Base-by-base conservation (phyloP, 2,113 vertebrate species). In the Cacatua alba region DNA sequence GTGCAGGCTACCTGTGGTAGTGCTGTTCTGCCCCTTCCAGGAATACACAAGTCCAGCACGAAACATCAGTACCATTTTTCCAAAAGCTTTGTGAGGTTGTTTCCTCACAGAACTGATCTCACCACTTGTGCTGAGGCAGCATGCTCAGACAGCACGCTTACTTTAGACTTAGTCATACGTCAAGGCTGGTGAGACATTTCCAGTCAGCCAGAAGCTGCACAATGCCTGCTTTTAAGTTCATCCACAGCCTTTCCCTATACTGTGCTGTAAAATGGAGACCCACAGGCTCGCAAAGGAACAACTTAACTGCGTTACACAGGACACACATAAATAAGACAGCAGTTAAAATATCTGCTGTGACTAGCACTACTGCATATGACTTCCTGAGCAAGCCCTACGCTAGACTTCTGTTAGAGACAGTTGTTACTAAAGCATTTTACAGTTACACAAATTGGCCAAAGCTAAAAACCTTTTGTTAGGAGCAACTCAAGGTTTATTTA, bases 41-140 rank as follows among this genome's bases (percentile, higher is more conserved):
- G n/a, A 71, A 29, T 11, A n/a, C 0, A 6, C 12, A 63, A 39
- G 24, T 44, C 4, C 43, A 39, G 46, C 37, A 26, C 21, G 26
- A 64, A 68, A 82, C 33, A 52, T 11, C 18, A 49, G 9, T 31
- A 67, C 28, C 6, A 1, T 62, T 28, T 68, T 62, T 43, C 37
- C 21, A 44, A 49, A 51, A 69, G 31, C 49, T 83, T 25, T 10
- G 1, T 1, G 11, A 37, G 59, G 2, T 41, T 21, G 3, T 24
- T 82, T 55, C 13, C 70, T 57, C 0, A 1, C 0, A 35, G 59
- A 11, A 2, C 4, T 8, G 24, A 37, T 24, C 11, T 20, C 0
- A 75, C 35, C 39, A 15, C 48, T 37, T 11, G 11, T 37, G 23
- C 13, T 68, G 4, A 4, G 9, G 5, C 37, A 71, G 12, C 1